phyloP scores from a whole-genome alignment of 2,888 invertebrate genomes.

The Achlya flavicornis region DNA sequence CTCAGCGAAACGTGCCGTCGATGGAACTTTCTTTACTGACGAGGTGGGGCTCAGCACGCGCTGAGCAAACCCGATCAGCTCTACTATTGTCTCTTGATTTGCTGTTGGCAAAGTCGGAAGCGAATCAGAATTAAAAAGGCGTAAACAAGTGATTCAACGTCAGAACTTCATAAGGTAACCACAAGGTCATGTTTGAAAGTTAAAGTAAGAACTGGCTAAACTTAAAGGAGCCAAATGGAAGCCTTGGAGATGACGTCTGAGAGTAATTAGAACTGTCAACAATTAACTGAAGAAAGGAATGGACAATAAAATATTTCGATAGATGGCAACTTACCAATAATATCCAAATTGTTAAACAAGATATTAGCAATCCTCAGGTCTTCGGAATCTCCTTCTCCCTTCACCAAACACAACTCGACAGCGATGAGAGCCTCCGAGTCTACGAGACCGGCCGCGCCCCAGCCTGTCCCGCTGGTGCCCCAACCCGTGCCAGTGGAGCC shows the following conservation, averaged over 20 bases:
- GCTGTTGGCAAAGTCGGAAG: no score
- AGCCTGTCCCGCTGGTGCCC: slow-evolving; percentile 87
- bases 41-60: slow-evolving; percentile 77
- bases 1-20: slow-evolving; percentile 33
- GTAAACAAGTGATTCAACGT: no score
- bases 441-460: slow-evolving; percentile 88
- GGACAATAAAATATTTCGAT: no score
- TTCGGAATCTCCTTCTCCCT: slow-evolving; percentile 77
- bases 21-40: slow-evolving; percentile 35
- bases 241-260: neutral
- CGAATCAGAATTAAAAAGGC: no score
- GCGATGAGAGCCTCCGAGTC: slow-evolving; percentile 92
- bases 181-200: no score
- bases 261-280: no score
- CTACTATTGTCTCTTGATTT: slow-evolving; percentile 97
- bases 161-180: no score
- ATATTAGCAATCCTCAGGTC: slow-evolving; percentile 91
- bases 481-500: slow-evolving; percentile 86
- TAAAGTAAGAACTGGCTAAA: no score
- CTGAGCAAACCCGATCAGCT: slow-evolving; percentile 94
- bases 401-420: slow-evolving; percentile 74
- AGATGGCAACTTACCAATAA: slow-evolving; percentile 89
- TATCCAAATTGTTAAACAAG: slow-evolving; percentile 96
- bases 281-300: no score
- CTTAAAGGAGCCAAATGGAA: neutral